These are phyloP conservation scores for Ptiloglossa arizonensis DNA, from an alignment of 1,140 invertebrate species.

Conservation along the genomic window DNA sequence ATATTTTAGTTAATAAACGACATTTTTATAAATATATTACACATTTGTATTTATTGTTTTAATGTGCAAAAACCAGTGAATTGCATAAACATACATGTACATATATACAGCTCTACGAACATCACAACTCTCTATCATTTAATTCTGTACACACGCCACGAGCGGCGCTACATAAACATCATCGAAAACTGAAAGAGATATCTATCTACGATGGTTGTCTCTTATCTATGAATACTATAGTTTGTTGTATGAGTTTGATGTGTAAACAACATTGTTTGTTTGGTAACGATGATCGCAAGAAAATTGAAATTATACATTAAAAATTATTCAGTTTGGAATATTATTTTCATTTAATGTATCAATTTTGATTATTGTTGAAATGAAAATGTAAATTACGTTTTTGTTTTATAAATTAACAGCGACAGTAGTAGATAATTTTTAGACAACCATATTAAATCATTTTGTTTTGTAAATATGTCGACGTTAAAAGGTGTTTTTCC, in stretches of 20 bases:
- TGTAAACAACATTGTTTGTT: slow-evolving; percentile 64
- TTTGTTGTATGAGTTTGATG: slow-evolving; percentile 24
- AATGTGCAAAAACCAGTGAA: too few species aligned
- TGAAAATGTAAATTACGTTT: slow-evolving; percentile 33
- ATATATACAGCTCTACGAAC: too few species aligned
- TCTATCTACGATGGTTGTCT: too few species aligned
- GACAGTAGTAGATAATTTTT: neutral
- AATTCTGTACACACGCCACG: too few species aligned
- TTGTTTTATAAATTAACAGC: slow-evolving; percentile 31
- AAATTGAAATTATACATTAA: slow-evolving; percentile 60
- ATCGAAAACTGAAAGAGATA: too few species aligned
- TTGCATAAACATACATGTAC: too few species aligned
- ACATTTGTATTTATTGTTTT: too few species aligned
- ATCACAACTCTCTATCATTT: too few species aligned
- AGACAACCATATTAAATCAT: neutral
- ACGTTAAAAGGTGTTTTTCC: slow-evolving; percentile 78
- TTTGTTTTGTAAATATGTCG: slow-evolving; percentile 56
- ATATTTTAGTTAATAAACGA: too few species aligned
- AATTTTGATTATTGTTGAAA: neutral
- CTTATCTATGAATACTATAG: neutral
- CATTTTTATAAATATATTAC: too few species aligned
- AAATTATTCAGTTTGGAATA: slow-evolving; percentile 16
- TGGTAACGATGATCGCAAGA: slow-evolving; percentile 41
- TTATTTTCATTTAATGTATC: slow-evolving; percentile 14
- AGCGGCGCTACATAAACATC: too few species aligned